Evolutionary conservation across 2,797 vertebrate genomes (phyloP).

Genomic region (Florisuga fusca): DNA sequence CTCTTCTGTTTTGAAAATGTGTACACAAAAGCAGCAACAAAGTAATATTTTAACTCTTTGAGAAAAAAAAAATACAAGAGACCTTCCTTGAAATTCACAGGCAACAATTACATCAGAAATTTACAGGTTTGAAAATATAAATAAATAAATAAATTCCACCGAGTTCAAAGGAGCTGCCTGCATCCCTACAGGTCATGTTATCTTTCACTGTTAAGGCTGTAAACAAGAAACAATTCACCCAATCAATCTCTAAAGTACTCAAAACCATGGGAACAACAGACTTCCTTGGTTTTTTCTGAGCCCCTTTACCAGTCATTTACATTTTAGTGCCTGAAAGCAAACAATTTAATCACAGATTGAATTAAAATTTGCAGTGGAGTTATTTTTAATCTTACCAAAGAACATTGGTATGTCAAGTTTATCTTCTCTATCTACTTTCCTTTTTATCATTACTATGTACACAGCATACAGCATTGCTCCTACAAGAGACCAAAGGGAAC

Average conservation of each 20-base stretch:
- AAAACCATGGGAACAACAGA: neutral
- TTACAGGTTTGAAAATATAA: neutral
- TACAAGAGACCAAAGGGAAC: conserved; percentile 92
- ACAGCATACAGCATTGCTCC: conserved; percentile 93
- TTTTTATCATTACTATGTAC: conserved; percentile 97
- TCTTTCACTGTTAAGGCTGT: neutral
- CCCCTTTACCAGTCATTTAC: neutral
- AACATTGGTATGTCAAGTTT: conserved; percentile 98
- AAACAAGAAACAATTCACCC: neutral
- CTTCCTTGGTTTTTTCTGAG: neutral
- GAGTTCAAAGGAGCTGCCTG: neutral
- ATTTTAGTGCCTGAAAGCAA: neutral
- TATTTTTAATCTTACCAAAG: conserved; percentile 86
- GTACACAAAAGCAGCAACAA: neutral
- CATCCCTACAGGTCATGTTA: neutral
- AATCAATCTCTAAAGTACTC: neutral
- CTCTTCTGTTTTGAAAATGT: neutral
- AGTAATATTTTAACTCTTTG: neutral
- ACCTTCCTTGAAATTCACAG: neutral
- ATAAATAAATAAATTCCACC: neutral
- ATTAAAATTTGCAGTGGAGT: neutral
- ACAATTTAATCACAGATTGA: neutral
- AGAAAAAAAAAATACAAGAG: neutral
- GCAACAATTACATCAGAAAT: neutral
- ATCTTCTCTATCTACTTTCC: conserved; percentile 95